Percentiles rank a stretch among this genome's conserved stretches.
Conservation (phyloP, 2,797 vertebrate species). For the Alauda arvensis region DNA sequence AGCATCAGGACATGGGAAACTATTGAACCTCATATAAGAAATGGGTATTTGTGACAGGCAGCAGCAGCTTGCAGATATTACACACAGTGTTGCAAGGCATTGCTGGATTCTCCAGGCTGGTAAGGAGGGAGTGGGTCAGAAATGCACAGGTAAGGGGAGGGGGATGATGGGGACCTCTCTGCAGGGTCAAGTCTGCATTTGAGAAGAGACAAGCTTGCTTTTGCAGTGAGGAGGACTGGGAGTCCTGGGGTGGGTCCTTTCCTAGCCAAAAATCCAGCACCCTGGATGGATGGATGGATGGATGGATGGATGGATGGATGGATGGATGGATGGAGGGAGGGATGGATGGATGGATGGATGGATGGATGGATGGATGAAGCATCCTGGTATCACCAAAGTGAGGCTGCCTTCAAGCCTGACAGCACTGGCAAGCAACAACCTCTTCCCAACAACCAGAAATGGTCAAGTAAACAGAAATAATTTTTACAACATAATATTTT, state of each 20-base stretch:
- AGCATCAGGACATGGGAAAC: neutral
- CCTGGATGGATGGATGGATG: neutral
- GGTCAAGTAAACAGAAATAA: neutral
- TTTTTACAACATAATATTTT: neutral
- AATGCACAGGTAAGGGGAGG: neutral
- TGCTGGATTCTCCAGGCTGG: neutral
- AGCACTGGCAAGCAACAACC: neutral
- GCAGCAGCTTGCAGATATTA: neutral
- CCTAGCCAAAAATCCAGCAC: neutral
- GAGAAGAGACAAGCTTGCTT: neutral
- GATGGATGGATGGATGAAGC: neutral
- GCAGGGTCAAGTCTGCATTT: neutral
- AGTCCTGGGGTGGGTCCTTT: rapidly evolving
- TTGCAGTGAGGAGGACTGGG: neutral
- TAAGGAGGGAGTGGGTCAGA: neutral
- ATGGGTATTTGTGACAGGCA: neutral
- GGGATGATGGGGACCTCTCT: neutral
- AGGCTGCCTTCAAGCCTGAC: neutral
- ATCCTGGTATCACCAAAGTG: neutral
- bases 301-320: neutral
- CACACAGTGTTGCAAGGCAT: rapidly evolving
- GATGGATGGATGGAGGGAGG: no score
- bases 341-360: no score
- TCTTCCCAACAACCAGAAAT: neutral
- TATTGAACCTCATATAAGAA: rapidly evolving